These are phyloP conservation scores for Drosophila melanogaster DNA, from an alignment of 1,140 invertebrate species.

Conservation along the genomic window Release_6_plus_ISO1_MT NT_037436.4:18063001-18063500, in stretches of 20 bases:
- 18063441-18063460: slow-evolving; percentile 77
- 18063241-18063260: slow-evolving; percentile 19
- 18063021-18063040: too few species aligned
- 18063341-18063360: slow-evolving; percentile 70
- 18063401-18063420: slow-evolving; percentile 32
- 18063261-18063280: slow-evolving; percentile 1
- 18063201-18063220: not conserved
- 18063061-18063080: too few species aligned
- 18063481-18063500: slow-evolving; percentile 69
- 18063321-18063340: slow-evolving; percentile 24
- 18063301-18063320: slow-evolving; percentile 82
- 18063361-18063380: slow-evolving; percentile 40
- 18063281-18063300: slow-evolving; percentile 52
- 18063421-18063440: slow-evolving; percentile 48
- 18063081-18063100: too few species aligned
- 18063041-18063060: too few species aligned
- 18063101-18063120: not conserved
- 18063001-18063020: too few species aligned
- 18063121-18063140: not conserved
- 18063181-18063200: too few species aligned
- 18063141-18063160: too few species aligned
- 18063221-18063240: not conserved
- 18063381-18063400: slow-evolving; percentile 25
- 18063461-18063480: slow-evolving; percentile 66
- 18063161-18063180: too few species aligned